A percentile compares a stretch with the other conserved stretches of the same genome.
Conservation (phyloP, 2,797 vertebrate genomes). For the Artibeus jamaicensis region DNA sequence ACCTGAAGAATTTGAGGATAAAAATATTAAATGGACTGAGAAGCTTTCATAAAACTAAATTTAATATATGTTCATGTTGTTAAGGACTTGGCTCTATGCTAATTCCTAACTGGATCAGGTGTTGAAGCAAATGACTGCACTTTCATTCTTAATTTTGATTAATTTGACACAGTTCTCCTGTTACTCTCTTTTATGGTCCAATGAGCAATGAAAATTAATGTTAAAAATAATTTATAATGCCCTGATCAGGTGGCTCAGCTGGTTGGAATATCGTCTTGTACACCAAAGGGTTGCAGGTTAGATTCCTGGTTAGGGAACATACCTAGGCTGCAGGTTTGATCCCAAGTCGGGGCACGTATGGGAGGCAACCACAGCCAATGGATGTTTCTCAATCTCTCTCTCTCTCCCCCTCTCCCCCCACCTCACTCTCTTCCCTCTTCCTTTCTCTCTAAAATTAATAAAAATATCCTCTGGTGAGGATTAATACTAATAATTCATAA, state of each 20-base stretch:
- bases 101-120: not conserved
- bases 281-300: too few species aligned
- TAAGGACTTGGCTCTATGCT: slow-evolving; percentile 1
- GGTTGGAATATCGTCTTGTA: too few species aligned
- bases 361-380: too few species aligned
- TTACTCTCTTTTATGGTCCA: not conserved
- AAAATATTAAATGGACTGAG: not conserved
- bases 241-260: too few species aligned
- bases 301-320: too few species aligned
- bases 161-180: slow-evolving; percentile 33
- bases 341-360: too few species aligned
- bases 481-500: not conserved
- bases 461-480: too few species aligned
- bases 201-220: slow-evolving; percentile 26
- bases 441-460: too few species aligned
- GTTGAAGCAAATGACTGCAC: not conserved
- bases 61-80: slow-evolving; percentile 10
- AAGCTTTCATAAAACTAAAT: slow-evolving; percentile 9
- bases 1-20: slow-evolving; percentile 10
- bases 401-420: accelerated
- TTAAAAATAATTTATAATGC: slow-evolving; percentile 38
- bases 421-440: too few species aligned
- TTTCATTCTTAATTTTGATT: slow-evolving; percentile 48
- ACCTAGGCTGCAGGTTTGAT: too few species aligned
- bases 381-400: too few species aligned